phyloP scores from a whole-genome alignment of 2,888 invertebrate species.

The Parascotia fuliginaria region DNA sequence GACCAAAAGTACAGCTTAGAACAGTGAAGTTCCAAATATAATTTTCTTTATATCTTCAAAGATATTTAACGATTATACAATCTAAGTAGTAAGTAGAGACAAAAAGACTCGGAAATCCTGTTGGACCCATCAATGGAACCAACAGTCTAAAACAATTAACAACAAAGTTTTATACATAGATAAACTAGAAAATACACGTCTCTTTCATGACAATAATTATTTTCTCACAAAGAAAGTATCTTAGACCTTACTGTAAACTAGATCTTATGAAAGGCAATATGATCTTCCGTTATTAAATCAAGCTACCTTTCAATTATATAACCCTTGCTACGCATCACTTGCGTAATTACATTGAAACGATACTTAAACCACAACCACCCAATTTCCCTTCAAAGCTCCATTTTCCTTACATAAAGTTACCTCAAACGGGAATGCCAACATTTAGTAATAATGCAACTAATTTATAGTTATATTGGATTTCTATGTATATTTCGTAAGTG shows the following conservation, averaged over 20 bases:
- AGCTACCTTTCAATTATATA: neutral
- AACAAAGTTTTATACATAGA: too few relatives aligned
- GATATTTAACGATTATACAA: too few relatives aligned
- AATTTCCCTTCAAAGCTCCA: neutral
- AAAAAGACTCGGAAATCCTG: too few relatives aligned
- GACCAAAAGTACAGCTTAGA: too few relatives aligned
- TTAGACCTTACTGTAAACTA: neutral
- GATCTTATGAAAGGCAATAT: neutral
- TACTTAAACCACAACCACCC: neutral
- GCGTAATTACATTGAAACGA: neutral
- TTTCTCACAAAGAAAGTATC: too few relatives aligned
- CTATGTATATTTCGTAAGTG: neutral
- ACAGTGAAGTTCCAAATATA: too few relatives aligned
- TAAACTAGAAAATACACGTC: too few relatives aligned
- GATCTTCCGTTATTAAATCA: neutral
- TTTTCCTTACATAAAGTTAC: slow-evolving; percentile 8
- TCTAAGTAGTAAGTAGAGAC: too few relatives aligned
- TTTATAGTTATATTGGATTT: neutral
- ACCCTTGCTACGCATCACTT: neutral
- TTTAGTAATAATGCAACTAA: slow-evolving; percentile 1
- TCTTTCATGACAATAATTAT: too few relatives aligned
- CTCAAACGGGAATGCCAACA: neutral
- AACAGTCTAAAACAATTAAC: too few relatives aligned
- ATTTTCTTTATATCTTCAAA: too few relatives aligned
- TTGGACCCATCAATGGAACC: too few relatives aligned